Conservation (phyloP, 2,888 invertebrate species). For the Platycheirus albimanus region DNA sequence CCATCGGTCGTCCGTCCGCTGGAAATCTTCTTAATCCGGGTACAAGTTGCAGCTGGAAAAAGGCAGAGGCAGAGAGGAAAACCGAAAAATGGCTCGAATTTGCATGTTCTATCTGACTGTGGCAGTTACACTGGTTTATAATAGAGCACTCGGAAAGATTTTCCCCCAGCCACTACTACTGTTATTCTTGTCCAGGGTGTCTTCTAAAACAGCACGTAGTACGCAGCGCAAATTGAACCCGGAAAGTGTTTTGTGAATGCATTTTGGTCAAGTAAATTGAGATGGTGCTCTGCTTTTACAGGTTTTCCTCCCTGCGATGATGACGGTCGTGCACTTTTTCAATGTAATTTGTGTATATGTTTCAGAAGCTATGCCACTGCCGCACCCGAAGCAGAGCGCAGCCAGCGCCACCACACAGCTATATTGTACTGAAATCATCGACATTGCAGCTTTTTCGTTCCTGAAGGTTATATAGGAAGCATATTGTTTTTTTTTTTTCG, state of each 20-base stretch:
- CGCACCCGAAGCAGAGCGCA: no score
- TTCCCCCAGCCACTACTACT: slow-evolving; percentile 13
- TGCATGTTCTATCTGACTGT: slow-evolving; percentile 19
- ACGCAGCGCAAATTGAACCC: slow-evolving; percentile 51
- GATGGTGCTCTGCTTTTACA: slow-evolving; percentile 55
- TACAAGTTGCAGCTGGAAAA: slow-evolving; percentile 30
- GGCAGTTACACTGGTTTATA: background rate
- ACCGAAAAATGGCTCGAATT: slow-evolving; percentile 24
- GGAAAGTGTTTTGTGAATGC: slow-evolving; percentile 70
- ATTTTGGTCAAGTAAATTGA: slow-evolving; percentile 70
- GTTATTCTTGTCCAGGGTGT: background rate
- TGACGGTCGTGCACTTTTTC: slow-evolving; percentile 3
- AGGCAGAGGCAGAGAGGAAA: no score
- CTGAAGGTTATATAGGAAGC: no score
- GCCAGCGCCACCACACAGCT: no score
- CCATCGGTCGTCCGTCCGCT: no score
- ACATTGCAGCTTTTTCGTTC: slow-evolving; percentile 8
- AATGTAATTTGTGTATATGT: slow-evolving; percentile 18
- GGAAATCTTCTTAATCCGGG: slow-evolving; percentile 23
- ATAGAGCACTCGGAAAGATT: slow-evolving; percentile 5
- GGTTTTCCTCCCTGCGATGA: slow-evolving; percentile 10
- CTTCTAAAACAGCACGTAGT: slow-evolving; percentile 36
- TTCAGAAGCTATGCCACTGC: slow-evolving; percentile 18
- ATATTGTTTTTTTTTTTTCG: slow-evolving; percentile 7
- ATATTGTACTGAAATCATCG: background rate